phyloP scores from a whole-genome alignment of 2,888 invertebrate species.

The Morpho deidamia region DNA sequence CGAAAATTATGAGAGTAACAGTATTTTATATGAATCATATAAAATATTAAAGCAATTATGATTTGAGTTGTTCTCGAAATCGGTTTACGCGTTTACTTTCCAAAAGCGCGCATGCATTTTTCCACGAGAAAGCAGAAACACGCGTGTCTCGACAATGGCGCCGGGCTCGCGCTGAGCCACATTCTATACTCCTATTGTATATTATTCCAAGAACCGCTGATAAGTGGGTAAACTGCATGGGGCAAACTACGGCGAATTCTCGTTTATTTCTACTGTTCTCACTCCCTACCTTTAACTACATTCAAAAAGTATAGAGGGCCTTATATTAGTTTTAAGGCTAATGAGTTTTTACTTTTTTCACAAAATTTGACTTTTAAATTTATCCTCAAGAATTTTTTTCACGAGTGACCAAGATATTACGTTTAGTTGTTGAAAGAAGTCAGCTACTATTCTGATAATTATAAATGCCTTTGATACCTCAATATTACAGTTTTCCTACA shows the following conservation, averaged over 20 bases:
- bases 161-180: conserved; percentile 58
- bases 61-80: conserved; percentile 36
- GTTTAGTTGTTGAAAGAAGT: too few relatives aligned
- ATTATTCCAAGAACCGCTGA: conserved; percentile 58
- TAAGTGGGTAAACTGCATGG: conserved; percentile 28
- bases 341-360: not conserved
- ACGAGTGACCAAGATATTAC: too few relatives aligned
- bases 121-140: conserved; percentile 77
- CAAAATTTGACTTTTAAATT: too few relatives aligned
- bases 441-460: too few relatives aligned
- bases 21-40: conserved; percentile 24
- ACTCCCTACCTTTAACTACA: not conserved
- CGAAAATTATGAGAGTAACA: conserved; percentile 5
- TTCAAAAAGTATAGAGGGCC: not conserved
- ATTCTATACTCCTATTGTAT: conserved; percentile 61
- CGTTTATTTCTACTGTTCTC: conserved; percentile 12
- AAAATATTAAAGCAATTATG: conserved; percentile 28
- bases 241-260: conserved; percentile 15
- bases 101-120: conserved; percentile 70
- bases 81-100: conserved; percentile 56
- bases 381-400: too few relatives aligned
- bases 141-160: conserved; percentile 68
- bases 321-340: not conserved
- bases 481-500: too few relatives aligned
- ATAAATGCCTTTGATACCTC: too few relatives aligned